Evolutionary conservation across 2,888 invertebrate species (phyloP).

Genomic region (Silvanus unidentatus): DNA sequence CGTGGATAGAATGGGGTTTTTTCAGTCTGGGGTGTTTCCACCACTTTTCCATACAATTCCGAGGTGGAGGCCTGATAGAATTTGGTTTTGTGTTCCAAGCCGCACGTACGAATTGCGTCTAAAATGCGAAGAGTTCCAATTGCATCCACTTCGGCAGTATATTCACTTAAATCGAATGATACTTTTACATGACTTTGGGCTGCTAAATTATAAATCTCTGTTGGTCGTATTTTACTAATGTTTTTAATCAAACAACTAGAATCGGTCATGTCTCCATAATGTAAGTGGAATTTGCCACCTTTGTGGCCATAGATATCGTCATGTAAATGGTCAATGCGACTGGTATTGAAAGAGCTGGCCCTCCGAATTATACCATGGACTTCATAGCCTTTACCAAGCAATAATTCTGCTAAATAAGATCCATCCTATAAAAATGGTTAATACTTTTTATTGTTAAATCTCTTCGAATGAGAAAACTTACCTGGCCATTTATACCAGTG

Average conservation of each 20-base stretch:
- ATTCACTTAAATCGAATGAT: constrained; percentile 97
- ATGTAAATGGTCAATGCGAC: constrained; percentile 92
- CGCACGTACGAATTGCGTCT: constrained; percentile 87
- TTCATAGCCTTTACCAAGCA: constrained; percentile 86
- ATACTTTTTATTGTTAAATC: no score
- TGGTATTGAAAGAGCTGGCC: constrained; percentile 94
- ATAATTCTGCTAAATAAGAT: constrained; percentile 91
- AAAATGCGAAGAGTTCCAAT: constrained; percentile 86
- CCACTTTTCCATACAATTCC: constrained; percentile 89
- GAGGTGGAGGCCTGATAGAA: constrained; percentile 97
- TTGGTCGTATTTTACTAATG: constrained; percentile 69
- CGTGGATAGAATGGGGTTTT: constrained; percentile 94
- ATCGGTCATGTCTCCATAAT: constrained; percentile 99
- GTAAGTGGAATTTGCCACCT: constrained; percentile 83
- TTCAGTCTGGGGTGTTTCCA: constrained; percentile 88
- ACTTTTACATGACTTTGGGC: constrained; percentile 99
- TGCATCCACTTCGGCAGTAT: constrained; percentile 96
- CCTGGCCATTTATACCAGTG: constrained; percentile 97
- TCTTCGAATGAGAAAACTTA: no score
- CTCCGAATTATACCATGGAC: constrained; percentile 95
- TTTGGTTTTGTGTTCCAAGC: constrained; percentile 69
- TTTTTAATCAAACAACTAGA: constrained; percentile 90
- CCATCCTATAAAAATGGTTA: constrained; percentile 89
- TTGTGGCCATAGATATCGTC: constrained; percentile 83
- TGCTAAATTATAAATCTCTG: constrained; percentile 96